These are phyloP conservation scores for Caenorhabditis remanei DNA, from an alignment of 1,140 invertebrate species.

Conservation along the genomic window DNA sequence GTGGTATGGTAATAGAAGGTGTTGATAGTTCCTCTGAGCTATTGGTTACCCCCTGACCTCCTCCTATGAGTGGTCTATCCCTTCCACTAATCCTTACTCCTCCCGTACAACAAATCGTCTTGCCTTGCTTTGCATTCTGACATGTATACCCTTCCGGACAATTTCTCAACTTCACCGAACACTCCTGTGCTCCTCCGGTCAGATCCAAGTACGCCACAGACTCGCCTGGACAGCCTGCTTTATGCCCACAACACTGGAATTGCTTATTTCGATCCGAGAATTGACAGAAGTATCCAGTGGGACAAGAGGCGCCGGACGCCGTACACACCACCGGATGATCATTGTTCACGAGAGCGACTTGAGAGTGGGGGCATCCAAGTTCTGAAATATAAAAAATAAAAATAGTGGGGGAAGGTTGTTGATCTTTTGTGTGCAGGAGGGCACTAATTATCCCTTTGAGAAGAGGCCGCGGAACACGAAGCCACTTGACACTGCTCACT, in stretches of 20 bases:
- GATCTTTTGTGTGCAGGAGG: conserved; percentile 28
- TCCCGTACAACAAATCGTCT: conserved; percentile 62
- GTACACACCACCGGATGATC: conserved; percentile 69
- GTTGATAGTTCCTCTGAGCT: conserved; percentile 12
- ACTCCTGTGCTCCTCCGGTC: conserved; percentile 68
- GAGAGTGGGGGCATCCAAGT: conserved; percentile 70
- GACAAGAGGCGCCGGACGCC: conserved; percentile 71
- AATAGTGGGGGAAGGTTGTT: neutral
- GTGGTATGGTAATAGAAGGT: neutral
- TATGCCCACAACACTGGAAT: conserved; percentile 76
- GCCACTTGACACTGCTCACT: conserved; percentile 22
- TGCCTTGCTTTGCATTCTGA: conserved; percentile 59
- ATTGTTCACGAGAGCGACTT: conserved; percentile 70
- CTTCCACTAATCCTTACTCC: conserved; percentile 3
- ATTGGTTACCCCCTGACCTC: too few species aligned
- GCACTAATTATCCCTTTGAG: neutral
- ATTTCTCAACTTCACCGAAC: conserved; percentile 57
- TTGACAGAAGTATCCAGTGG: conserved; percentile 75
- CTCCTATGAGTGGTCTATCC: neutral
- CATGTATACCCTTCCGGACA: conserved; percentile 69
- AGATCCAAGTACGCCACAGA: conserved; percentile 71
- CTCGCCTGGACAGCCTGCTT: conserved; percentile 71
- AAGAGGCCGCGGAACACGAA: neutral
- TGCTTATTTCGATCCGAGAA: conserved; percentile 76
- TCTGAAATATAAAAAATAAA: conserved; percentile 58